A percentile compares a stretch with the other conserved stretches of the same genome.
phyloP scores from a whole-genome alignment of 2,797 vertebrate species.

The Heliangelus exortis region DNA sequence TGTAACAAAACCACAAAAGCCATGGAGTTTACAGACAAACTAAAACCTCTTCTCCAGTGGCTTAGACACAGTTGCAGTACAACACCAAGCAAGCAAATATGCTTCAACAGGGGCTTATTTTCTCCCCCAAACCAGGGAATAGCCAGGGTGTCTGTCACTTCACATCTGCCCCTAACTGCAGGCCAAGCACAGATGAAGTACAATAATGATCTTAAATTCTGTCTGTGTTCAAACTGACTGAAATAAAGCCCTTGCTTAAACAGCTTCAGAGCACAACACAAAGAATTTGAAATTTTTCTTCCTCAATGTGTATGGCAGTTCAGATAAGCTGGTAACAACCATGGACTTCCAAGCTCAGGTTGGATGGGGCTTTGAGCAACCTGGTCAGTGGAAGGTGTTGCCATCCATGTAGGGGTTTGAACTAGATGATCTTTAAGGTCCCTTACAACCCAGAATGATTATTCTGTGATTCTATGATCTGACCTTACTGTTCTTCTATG shows the following conservation, averaged over 20 bases:
- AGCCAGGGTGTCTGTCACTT: neutral
- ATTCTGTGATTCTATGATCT: no score
- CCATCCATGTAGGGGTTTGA: no score
- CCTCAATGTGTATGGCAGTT: neutral
- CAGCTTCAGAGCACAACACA: neutral
- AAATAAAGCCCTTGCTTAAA: neutral
- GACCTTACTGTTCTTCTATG: no score
- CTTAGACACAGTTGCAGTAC: neutral
- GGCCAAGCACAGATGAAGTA: neutral
- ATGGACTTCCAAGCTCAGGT: neutral
- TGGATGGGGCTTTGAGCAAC: no score
- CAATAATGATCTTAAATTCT: neutral
- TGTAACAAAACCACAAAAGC: conserved; percentile 39
- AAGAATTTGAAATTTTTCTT: neutral
- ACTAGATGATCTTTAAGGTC: no score
- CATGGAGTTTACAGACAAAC: neutral
- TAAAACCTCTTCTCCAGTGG: neutral
- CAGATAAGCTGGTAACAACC: neutral
- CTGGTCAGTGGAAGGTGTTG: no score
- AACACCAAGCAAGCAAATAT: neutral
- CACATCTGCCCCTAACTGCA: neutral
- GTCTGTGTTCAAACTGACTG: neutral
- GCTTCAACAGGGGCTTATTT: neutral
- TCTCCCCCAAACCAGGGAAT: neutral
- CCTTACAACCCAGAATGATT: no score